Percentiles rank a stretch among this genome's conserved stretches.
Conservation (phyloP, 1,140 invertebrate species). For the Drosophila sechellia region DNA sequence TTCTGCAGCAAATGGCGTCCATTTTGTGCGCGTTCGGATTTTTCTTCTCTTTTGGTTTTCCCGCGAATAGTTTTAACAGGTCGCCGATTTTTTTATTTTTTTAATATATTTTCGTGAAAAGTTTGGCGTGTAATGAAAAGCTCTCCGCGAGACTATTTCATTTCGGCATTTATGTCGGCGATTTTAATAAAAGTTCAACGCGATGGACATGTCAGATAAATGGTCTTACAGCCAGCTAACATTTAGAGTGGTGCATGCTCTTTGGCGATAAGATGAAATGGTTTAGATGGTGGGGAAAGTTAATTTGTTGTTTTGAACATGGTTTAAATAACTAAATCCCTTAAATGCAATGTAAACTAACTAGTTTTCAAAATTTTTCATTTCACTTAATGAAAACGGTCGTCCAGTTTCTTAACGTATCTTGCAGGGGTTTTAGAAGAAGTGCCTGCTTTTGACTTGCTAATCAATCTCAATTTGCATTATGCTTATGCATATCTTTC, state of each 20-base stretch:
- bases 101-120: constrained; percentile 45
- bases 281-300: neutral
- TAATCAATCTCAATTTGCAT: constrained; percentile 22
- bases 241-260: neutral
- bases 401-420: no score
- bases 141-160: constrained; percentile 30
- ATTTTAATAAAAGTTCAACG: constrained; percentile 20
- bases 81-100: constrained; percentile 30
- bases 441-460: constrained; percentile 18
- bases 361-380: neutral
- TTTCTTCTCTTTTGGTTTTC: constrained; percentile 9
- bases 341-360: neutral
- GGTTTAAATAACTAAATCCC: neutral
- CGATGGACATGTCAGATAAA: constrained; percentile 39
- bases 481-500: constrained; percentile 19
- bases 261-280: constrained; percentile 13
- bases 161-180: constrained; percentile 25
- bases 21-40: constrained; percentile 31
- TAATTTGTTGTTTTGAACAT: neutral
- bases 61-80: constrained; percentile 30
- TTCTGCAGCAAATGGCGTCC: constrained; percentile 37
- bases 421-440: no score
- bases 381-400: no score
- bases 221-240: constrained; percentile 11
- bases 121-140: constrained; percentile 57